A percentile compares a stretch with the other conserved stretches of the same genome.
Evolutionary conservation across 2,888 invertebrate species (phyloP).

Genomic region (Calliopum simillimum): DNA sequence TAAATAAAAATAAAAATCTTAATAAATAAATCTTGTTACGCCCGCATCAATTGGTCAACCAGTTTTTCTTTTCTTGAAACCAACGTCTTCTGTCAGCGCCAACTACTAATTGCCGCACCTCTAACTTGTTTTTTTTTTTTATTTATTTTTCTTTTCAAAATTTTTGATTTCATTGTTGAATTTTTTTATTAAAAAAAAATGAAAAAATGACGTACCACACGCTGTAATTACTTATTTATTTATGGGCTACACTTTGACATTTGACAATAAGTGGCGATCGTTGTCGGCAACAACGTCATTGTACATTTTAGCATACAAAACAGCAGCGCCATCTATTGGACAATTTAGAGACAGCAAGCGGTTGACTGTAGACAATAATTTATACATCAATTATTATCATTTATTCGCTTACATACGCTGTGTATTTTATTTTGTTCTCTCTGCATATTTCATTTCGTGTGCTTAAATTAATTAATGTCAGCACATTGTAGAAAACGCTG

Average conservation of each 20-base stretch:
- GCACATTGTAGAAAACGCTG: too few relatives aligned
- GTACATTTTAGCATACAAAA: neutral
- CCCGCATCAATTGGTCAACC: too few relatives aligned
- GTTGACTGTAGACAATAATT: too few relatives aligned
- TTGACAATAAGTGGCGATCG: neutral
- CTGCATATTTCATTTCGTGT: too few relatives aligned
- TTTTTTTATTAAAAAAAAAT: neutral
- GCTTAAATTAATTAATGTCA: too few relatives aligned
- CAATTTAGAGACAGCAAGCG: too few relatives aligned
- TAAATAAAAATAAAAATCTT: too few relatives aligned
- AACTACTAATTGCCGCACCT: neutral
- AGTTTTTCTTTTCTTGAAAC: neutral
- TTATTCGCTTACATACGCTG: too few relatives aligned
- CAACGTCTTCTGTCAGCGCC: neutral
- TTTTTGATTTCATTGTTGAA: neutral
- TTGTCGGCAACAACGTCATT: neutral
- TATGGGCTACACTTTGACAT: constrained; percentile 5
- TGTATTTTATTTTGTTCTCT: too few relatives aligned
- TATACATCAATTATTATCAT: too few relatives aligned
- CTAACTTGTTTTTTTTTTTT: neutral
- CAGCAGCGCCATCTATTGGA: too few relatives aligned
- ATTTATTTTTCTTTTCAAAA: neutral
- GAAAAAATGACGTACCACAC: neutral
- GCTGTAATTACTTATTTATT: neutral
- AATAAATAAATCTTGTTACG: too few relatives aligned